Base-by-base conservation (phyloP, 2,888 invertebrate species). In the Stenoptilia bipunctidactyla region DNA sequence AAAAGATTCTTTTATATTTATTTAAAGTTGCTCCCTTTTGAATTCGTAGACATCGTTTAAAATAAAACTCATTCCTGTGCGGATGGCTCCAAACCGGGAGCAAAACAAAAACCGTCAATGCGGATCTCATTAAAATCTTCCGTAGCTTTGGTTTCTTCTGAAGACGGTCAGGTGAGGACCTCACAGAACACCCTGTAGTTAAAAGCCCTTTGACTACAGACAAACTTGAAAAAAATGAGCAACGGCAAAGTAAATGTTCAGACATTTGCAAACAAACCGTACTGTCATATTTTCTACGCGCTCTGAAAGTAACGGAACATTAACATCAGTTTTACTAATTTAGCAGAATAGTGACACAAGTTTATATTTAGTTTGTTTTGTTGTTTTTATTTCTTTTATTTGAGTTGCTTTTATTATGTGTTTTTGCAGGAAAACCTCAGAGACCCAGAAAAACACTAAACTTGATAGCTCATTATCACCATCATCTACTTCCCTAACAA, bases 51-150 rank as follows among this genome's bases (percentile, higher is more conserved):
- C 40, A 43, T 30, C 30, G 30, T 30, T 30, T 30, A 30, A 41
- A 42, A 38, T 42, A 51, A 50, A 46, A 47, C 38, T 41, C 35
- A 38, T 27, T 40, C 40, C 41, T 56, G 55, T 47, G 48, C 49
- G 50, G 44, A 45, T n/a, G n/a, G 51, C 44, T 42, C 48, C 48
- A 52, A 53, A 63, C 65, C 57, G 48, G 54, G 58, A 50, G 59
- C 56, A 61, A 67, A 66, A 77, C 71, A 75, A 79, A 72, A 72
- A 69, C 59, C 58, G 59, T 60, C 61, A 69, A 69, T 88, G 58
- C 49, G 58, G 30, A 30, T 67, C 73, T 83, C 80, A 76, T 82
- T 83, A 83, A 83, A 83, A 76, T 82, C 62, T 83, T 83, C 83
- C 83, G 71, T 66, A 57, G 57, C 70, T 82, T 75, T 80, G 79